These are phyloP conservation scores for Actinernus sp. DNA, from an alignment of 92 coral and sea anemone genomes.

Conservation along the genomic window DNA sequence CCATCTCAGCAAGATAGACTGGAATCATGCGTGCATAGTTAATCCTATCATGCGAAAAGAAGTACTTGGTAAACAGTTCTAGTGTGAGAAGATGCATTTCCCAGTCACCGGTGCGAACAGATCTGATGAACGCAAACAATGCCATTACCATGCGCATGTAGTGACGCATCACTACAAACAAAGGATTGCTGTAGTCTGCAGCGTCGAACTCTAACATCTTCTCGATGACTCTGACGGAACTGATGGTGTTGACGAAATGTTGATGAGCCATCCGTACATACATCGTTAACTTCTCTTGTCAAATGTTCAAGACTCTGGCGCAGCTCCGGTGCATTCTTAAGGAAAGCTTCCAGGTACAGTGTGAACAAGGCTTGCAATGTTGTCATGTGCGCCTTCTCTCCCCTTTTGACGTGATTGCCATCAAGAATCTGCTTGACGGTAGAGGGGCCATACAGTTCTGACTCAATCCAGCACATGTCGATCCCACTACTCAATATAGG, in stretches of 20 bases:
- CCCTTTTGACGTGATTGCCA: slow-evolving; percentile 50
- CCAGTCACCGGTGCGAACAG: slow-evolving; percentile 59
- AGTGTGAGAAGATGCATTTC: slow-evolving; percentile 48
- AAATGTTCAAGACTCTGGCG: not conserved
- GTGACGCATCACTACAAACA: slow-evolving; percentile 24
- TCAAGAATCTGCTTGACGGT: slow-evolving; percentile 30
- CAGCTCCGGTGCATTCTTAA: slow-evolving; percentile 1
- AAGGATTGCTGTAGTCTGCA: too few species aligned
- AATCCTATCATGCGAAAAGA: slow-evolving; percentile 67
- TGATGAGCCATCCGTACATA: slow-evolving; percentile 7
- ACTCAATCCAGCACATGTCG: slow-evolving; percentile 32
- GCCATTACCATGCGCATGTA: slow-evolving; percentile 66
- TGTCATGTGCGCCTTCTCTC: slow-evolving; percentile 26
- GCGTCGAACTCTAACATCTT: slow-evolving; percentile 15
- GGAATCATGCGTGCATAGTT: slow-evolving; percentile 58
- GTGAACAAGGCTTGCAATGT: slow-evolving; percentile 25
- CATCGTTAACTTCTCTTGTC: slow-evolving; percentile 12
- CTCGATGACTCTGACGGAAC: not conserved
- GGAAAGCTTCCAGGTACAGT: slow-evolving; percentile 25
- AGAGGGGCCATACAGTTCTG: slow-evolving; percentile 32
- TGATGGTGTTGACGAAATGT: not conserved
- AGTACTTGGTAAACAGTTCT: slow-evolving; percentile 43
- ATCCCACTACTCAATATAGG: slow-evolving; percentile 53
- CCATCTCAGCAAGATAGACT: slow-evolving; percentile 62
- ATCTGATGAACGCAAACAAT: slow-evolving; percentile 40